Base-by-base conservation (phyloP, 2,888 invertebrate genomes). In the Pyrochroa serraticornis region DNA sequence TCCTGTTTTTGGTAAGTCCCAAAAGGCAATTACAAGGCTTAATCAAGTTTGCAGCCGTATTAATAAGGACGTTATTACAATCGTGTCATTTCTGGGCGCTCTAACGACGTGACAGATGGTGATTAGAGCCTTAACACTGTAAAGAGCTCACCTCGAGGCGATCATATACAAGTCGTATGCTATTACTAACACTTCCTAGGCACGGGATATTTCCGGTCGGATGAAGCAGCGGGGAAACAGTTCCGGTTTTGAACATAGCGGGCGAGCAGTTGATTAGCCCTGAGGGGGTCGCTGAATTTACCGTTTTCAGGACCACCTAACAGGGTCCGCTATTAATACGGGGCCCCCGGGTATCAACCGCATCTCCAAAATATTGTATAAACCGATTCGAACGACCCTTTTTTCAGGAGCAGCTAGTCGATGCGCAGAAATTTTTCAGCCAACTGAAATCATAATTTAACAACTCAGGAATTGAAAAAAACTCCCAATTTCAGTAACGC, bases 141-240 rank as follows among this genome's bases (percentile, higher is more conserved):
- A 58, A 44, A 42, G 14, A 51, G 12, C 38, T 55, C 32, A 56
- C 48, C 58, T 58, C 43, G 12, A 43, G 53, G 58, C 46, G 58
- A 43, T 51, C 60, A 64, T 60, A 59, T 58, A 64, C 58, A 58
- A 62, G 60, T 49, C 60, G 46, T 51, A 49, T 59, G 56, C 44
- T 50, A 62, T 66, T 57, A 59, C 62, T 63, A 61, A 62, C 60
- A 60, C 67, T 60, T 60, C 60, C 61, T 60, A 60, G 59, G 55
- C 64, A 62, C 60, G 52, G 61, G 60, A 59, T 65, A 62, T 63
- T 67, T 67, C 67, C 67, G 59, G 59, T 58, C 47, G 46, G 54
- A 43, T 60, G 49, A 56, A 67, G 60, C 55, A 52, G 49, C 41
- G 58, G 61, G 62, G 47, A 54, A 57, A 58, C 47, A 41, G 55